These are phyloP conservation scores for Dendroctonus valens DNA, from an alignment of 1,140 invertebrate species.

Conservation along the genomic window DNA sequence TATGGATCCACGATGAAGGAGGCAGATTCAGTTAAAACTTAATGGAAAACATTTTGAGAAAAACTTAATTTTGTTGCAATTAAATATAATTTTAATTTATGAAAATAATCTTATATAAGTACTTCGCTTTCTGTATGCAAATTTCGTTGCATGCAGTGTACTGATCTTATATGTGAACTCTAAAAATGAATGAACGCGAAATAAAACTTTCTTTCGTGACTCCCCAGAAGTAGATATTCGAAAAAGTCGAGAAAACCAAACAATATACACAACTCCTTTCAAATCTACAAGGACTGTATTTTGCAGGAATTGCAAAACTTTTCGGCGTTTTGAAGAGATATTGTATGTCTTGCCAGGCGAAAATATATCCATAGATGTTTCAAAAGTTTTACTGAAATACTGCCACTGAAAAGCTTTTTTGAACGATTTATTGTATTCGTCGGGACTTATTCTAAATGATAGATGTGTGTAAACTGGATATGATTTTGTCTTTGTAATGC, in stretches of 20 bases:
- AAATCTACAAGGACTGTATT: constrained; percentile 32
- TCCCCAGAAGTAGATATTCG: no score
- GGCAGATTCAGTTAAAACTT: no score
- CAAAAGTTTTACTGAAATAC: constrained; percentile 24
- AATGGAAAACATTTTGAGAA: no score
- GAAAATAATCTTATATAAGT: no score
- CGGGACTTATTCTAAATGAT: constrained; percentile 10
- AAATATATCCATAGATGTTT: constrained; percentile 33
- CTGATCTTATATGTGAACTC: no score
- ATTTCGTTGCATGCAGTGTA: no score
- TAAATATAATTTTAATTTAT: no score
- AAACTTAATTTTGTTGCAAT: no score
- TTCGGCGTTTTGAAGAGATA: constrained; percentile 29
- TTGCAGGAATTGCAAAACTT: constrained; percentile 24
- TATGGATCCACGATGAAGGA: no score
- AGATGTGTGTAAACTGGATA: constrained; percentile 11
- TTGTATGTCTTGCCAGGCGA: constrained; percentile 27
- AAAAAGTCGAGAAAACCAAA: not conserved
- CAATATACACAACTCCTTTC: constrained; percentile 26
- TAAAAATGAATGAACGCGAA: no score
- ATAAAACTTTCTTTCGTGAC: no score
- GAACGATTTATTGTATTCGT: constrained; percentile 20
- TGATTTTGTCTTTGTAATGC: constrained; percentile 20
- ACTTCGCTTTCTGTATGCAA: no score
- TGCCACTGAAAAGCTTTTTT: constrained; percentile 21